Evolutionary conservation across 2,797 vertebrate genomes (phyloP).

Genomic region (Cirrhinus molitorella): DNA sequence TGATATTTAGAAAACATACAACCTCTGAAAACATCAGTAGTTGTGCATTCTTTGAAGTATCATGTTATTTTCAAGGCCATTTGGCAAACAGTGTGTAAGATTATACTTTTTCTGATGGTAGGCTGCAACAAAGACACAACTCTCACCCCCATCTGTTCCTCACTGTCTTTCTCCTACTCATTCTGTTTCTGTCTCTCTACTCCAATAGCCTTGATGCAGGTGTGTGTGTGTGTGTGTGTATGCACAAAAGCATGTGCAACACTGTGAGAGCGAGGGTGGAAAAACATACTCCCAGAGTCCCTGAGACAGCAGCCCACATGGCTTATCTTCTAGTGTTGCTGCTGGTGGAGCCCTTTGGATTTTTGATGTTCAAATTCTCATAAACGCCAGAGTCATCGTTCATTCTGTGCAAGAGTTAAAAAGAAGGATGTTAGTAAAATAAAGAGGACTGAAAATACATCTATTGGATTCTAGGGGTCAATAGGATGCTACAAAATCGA

Average conservation of each 20-base stretch:
- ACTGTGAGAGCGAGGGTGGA: neutral
- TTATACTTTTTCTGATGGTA: slow-evolving; percentile 15
- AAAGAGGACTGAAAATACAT: neutral
- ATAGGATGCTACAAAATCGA: neutral
- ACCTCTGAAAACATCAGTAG: neutral
- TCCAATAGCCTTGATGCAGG: slow-evolving; percentile 4
- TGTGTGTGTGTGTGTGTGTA: slow-evolving; percentile 15
- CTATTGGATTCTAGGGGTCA: neutral
- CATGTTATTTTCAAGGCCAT: slow-evolving; percentile 2
- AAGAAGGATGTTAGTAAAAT: neutral
- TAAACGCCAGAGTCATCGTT: slow-evolving; percentile 89
- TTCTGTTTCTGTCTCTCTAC: neutral
- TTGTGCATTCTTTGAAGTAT: neutral
- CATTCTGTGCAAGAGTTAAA: slow-evolving; percentile 66
- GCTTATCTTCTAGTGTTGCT: slow-evolving; percentile 85
- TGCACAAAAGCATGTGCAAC: slow-evolving; percentile 10
- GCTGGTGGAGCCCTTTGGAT: slow-evolving; percentile 81
- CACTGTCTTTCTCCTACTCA: neutral
- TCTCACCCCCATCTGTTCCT: slow-evolving; percentile 14
- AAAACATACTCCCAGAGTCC: slow-evolving; percentile 74
- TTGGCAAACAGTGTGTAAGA: neutral
- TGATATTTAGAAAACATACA: neutral
- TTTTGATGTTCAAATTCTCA: slow-evolving; percentile 90
- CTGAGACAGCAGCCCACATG: slow-evolving; percentile 60
- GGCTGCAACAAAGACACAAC: slow-evolving; percentile 14